Base-by-base conservation (phyloP, 2,113 vertebrate genomes). In the human (Homo sapiens) region DNA sequence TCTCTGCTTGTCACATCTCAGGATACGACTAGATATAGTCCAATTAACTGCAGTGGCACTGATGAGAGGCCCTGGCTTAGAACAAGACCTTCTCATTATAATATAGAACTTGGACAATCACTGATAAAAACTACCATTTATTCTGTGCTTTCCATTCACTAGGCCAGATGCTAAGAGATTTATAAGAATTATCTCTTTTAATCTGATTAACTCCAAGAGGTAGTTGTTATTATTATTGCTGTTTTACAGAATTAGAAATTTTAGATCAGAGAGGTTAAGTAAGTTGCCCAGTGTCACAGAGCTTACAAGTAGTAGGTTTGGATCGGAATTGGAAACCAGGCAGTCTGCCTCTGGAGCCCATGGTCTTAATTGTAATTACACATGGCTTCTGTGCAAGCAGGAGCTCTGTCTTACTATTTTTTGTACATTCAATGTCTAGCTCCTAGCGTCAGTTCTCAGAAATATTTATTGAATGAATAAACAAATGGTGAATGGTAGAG, bases 161-260 rank as follows among this genome's bases (percentile, higher is more conserved):
- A 85, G 92, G 4, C 86, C 48, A 94, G 73, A 93, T 93, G 76
- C 40, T 96, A 80, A 97, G 64, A 84, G 55, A 68, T 76, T 95
- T 96, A n/a, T 0, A 93, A 64, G 68, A 83, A 92, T 59, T 68
- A 64, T 80, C 45, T 93, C 50, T 93, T 93, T 93, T 92, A 97
- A 90, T 95, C 85, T 93, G 38, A 92, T 87, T 97, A 93, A 92
- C 84, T 89, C 52, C 18, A 78, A 95, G 73, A 86, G 43, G 86
- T 83, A 70, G 55, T 48, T 95, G 66, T 30, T 68, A 38, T 94
- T 68, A 89, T 87, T 64, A 88, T 90, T 18, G n/a, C 35, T 30
- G 64, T 79, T 93, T 85, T 70, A 48, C 27, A 87, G 80, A 96
- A 93, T 64, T 35, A 64, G 83, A 80, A 93, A 72, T 59, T 57